Conservation (phyloP, 2,888 invertebrate species). For the Cephus runcator region DNA sequence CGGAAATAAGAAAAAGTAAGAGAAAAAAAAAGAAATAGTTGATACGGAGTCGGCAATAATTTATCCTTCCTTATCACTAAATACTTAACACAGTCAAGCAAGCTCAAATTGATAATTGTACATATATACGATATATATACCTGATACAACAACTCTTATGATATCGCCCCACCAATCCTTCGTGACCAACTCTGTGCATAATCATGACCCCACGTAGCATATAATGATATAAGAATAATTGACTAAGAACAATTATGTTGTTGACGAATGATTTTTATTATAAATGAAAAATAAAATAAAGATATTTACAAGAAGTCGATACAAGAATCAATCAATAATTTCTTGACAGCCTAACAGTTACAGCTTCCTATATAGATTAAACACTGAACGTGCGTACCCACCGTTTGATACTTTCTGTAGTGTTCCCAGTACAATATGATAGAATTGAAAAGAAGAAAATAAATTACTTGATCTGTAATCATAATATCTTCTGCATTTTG, state of each 20-base stretch:
- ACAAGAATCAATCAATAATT: conserved; percentile 43
- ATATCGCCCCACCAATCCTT: conserved; percentile 34
- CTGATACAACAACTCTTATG: conserved; percentile 56
- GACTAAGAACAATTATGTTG: conserved; percentile 66
- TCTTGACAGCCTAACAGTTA: neutral
- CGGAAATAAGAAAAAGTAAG: conserved; percentile 20
- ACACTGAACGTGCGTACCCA: neutral
- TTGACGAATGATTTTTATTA: conserved; percentile 67
- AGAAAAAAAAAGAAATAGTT: conserved; percentile 27
- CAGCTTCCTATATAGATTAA: neutral
- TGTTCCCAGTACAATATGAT: too few species aligned
- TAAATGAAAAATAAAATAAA: conserved; percentile 66
- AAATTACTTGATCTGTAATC: too few species aligned
- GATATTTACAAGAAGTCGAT: conserved; percentile 65
- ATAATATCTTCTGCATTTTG: too few species aligned
- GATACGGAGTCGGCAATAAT: conserved; percentile 36
- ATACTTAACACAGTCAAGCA: conserved; percentile 57
- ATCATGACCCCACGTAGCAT: conserved; percentile 55
- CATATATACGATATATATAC: conserved; percentile 61
- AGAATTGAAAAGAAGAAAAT: too few species aligned
- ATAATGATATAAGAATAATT: conserved; percentile 50
- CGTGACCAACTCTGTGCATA: conserved; percentile 65
- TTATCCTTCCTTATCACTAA: conserved; percentile 56
- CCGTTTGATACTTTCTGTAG: neutral
- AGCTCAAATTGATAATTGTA: conserved; percentile 65